Percentiles rank a stretch among this genome's conserved stretches.
phyloP scores from a whole-genome alignment of 2,113 vertebrate species.

The Candoia aspera region DNA sequence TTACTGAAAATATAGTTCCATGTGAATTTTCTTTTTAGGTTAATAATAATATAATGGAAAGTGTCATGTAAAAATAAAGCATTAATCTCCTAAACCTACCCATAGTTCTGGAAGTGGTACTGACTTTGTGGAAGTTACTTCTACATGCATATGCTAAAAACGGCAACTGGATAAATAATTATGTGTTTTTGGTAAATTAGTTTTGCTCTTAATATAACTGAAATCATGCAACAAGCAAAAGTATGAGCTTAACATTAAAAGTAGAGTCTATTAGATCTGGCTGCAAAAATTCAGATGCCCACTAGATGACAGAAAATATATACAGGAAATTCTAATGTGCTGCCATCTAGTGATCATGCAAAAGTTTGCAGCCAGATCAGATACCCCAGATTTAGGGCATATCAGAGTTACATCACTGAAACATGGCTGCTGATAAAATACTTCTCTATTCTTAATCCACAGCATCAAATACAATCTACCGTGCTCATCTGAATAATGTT shows the following conservation, averaged over 20 bases:
- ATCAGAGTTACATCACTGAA: background rate
- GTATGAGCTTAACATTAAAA: background rate
- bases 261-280: background rate
- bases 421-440: background rate
- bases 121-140: background rate
- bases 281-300: background rate
- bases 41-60: background rate
- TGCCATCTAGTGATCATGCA: background rate
- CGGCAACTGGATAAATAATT: background rate
- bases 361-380: background rate
- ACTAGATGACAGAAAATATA: background rate
- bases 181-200: background rate
- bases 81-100: background rate
- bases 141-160: background rate
- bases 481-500: too few relatives aligned
- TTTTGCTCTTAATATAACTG: background rate
- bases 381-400: background rate
- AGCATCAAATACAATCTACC: background rate
- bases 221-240: background rate
- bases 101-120: background rate
- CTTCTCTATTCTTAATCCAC: background rate
- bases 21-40: background rate
- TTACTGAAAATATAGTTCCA: background rate
- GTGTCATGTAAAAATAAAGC: background rate
- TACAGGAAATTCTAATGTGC: background rate